Percentiles rank a stretch among this genome's conserved stretches.
Evolutionary conservation across 1,140 invertebrate species (phyloP).

Genomic region (Thalassaphorura encarpata): DNA sequence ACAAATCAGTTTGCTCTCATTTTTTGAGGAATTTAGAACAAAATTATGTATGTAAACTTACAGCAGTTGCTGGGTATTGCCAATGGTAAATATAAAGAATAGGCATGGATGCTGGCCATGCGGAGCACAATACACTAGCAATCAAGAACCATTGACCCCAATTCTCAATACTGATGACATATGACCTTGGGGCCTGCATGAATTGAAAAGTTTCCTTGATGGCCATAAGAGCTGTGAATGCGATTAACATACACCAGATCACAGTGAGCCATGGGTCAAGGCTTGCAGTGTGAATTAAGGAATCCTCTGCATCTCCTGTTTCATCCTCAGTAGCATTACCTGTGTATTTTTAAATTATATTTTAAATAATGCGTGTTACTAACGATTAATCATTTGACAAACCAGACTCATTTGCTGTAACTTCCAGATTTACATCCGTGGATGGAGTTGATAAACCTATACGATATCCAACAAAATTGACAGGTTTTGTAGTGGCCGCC

Average conservation of each 20-base stretch:
- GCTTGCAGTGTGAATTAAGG: too few species aligned
- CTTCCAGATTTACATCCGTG: too few species aligned
- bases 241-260: slow-evolving; percentile 28
- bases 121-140: slow-evolving; percentile 41
- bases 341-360: too few species aligned
- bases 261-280: slow-evolving; percentile 10
- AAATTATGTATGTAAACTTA: slow-evolving; percentile 7
- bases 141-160: slow-evolving; percentile 70
- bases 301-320: too few species aligned
- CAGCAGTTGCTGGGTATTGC: slow-evolving; percentile 74
- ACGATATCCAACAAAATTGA: too few species aligned
- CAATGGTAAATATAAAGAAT: slow-evolving; percentile 39
- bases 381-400: too few species aligned
- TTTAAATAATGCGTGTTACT: too few species aligned
- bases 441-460: too few species aligned
- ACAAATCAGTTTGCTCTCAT: too few species aligned
- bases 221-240: slow-evolving; percentile 30
- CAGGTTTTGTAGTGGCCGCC: too few species aligned
- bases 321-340: too few species aligned
- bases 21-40: slow-evolving; percentile 6
- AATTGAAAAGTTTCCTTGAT: slow-evolving; percentile 38
- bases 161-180: slow-evolving; percentile 48
- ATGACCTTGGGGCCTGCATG: slow-evolving; percentile 21
- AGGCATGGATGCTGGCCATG: slow-evolving; percentile 6
- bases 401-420: too few species aligned